Evolutionary conservation across 2,888 invertebrate genomes (phyloP), one percentile per base, ranked within the genome.

Genomic region (Mesorhabditis belari): DNA sequence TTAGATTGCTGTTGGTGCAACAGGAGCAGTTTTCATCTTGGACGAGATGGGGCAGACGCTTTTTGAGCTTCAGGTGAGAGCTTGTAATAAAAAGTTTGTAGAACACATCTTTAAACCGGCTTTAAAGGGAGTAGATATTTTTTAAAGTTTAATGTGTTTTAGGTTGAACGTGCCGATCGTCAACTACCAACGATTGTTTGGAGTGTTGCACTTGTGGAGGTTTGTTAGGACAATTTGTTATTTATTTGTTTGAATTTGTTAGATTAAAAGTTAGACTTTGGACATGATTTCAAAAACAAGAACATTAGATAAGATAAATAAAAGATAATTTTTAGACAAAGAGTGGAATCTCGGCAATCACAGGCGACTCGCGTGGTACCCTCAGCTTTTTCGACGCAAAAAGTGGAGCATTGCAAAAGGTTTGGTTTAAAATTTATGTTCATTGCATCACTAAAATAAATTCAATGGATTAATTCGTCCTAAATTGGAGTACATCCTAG

Each of bases 281-380:
- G n/a, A n/a, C n/a, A n/a, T n/a, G n/a, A n/a, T n/a, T n/a, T n/a
- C n/a, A n/a, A n/a, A n/a, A n/a, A n/a, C n/a, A n/a, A n/a, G n/a
- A n/a, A n/a, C n/a, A n/a, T n/a, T n/a, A n/a, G n/a, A n/a, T n/a
- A n/a, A n/a, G n/a, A n/a, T n/a, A n/a, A n/a, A n/a, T n/a, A n/a
- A n/a, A n/a, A n/a, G n/a, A n/a, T n/a, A n/a, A n/a, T 35, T 9
- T 35, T 35, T n/a, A 35, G 44, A 17, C 44, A 35, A 17, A 35
- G 19, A 6, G 17, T 5, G 49, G 59, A 4, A 49, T 51, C 17
- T 49, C 67, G 4, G 28, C 70, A 21, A 70, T 66, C 24, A 68
- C 68, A 35, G 78, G 78, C 21, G 78, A 78, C 59, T 77, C 78
- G 5, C 56, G 69, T 6, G 78, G 78, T 23, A 65, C 58, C 23